phyloP scores from a whole-genome alignment of 2,113 vertebrate species.

The Puma concolor region DNA sequence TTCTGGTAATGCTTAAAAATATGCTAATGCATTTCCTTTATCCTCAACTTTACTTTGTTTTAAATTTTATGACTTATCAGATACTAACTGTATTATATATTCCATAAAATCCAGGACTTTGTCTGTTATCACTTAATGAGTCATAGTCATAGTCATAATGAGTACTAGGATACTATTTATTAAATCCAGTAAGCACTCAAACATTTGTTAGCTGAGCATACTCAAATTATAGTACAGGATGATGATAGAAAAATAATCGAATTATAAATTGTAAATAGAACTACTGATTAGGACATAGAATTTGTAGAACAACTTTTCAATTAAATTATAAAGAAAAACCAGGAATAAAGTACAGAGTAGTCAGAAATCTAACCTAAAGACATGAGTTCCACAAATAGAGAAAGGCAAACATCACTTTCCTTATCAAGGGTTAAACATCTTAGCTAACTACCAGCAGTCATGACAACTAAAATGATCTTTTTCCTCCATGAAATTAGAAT shows the following conservation, averaged over 20 bases:
- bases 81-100: constrained; percentile 9
- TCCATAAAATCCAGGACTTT: not conserved
- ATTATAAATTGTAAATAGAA: constrained; percentile 12
- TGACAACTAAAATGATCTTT: constrained; percentile 22
- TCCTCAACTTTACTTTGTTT: not conserved
- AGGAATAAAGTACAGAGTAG: constrained; percentile 24
- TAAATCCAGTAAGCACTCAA: not conserved
- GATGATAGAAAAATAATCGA: not conserved
- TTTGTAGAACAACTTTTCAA: not conserved
- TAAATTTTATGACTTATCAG: constrained; percentile 51
- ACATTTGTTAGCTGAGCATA: constrained; percentile 31
- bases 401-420: constrained; percentile 19
- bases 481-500: not conserved
- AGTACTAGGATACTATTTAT: not conserved
- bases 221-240: not conserved
- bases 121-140: not conserved
- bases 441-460: constrained; percentile 11
- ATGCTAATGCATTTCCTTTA: constrained; percentile 45
- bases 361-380: constrained; percentile 27
- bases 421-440: constrained; percentile 22
- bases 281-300: not conserved
- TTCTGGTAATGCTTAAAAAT: not conserved
- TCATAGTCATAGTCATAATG: not conserved
- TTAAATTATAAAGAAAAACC: constrained; percentile 31
- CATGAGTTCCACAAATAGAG: not conserved